Conservation (phyloP, 1,140 invertebrate genomes). For the Trypoxylus dichotomus region DNA sequence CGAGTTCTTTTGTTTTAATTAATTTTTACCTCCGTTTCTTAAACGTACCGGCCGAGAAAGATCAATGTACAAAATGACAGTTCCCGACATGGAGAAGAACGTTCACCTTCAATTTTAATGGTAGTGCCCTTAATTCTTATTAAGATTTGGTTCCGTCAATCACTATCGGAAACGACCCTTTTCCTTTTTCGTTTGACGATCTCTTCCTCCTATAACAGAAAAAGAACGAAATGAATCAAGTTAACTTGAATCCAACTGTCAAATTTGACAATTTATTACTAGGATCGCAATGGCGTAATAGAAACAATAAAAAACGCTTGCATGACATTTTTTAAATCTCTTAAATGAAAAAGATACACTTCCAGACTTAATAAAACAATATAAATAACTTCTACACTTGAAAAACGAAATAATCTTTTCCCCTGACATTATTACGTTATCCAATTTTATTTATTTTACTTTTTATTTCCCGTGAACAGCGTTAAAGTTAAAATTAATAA, state of each 20-base stretch:
- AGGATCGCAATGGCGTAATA: too few relatives aligned
- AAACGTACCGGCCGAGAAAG: slow-evolving; percentile 4
- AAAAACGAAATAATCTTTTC: too few relatives aligned
- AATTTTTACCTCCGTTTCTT: neutral
- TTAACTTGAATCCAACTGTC: neutral
- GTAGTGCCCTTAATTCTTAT: slow-evolving; percentile 18
- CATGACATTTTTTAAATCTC: too few relatives aligned
- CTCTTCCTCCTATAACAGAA: slow-evolving; percentile 72
- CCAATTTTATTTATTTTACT: too few relatives aligned
- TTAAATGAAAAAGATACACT: too few relatives aligned
- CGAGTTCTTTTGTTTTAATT: neutral
- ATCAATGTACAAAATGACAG: slow-evolving; percentile 18
- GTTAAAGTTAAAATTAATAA: too few relatives aligned
- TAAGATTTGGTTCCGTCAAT: slow-evolving; percentile 62
- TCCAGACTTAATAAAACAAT: too few relatives aligned
- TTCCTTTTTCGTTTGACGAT: slow-evolving; percentile 84
- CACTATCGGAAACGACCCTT: slow-evolving; percentile 85
- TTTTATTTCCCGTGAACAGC: too few relatives aligned
- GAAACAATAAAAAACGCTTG: too few relatives aligned
- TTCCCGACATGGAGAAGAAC: neutral
- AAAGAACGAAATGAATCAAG: neutral
- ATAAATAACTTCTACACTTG: too few relatives aligned
- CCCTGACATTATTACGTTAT: too few relatives aligned
- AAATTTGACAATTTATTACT: neutral
- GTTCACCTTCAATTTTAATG: neutral